Evolutionary conservation across 2,888 invertebrate species (phyloP), one percentile per base, ranked within the genome.

Genomic region (Lissocephala sabroskyi): DNA sequence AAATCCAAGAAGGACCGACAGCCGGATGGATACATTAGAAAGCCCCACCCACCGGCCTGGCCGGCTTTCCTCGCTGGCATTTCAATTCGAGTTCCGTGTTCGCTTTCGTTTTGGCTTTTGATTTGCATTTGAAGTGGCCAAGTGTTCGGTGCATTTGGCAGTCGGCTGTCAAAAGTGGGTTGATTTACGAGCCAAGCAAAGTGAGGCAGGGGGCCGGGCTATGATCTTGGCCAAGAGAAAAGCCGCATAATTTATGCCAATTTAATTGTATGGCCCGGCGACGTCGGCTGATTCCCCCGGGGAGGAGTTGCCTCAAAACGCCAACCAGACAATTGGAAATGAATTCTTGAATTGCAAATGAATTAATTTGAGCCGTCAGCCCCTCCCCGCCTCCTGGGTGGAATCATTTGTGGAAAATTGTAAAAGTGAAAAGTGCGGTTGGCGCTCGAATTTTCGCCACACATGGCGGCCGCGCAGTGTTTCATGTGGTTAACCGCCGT

Each of bases 171-270:
- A 63, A 59, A 57, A 50, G 47, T 41, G 49, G n/a, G 45, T 58
- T 70, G 68, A 70, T 70, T 70, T 70, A 70, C 62, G 65, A 45
- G 41, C 5, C 11, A 32, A 7, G 10, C 9, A 10, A 16, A 14
- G 14, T 7, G 16, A 10, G 35, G 13, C 9, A 35, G 14, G 35
- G 35, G 17, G 30, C 35, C 14, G 35, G 23, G 23, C n/a, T 46
- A 45, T 51, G 56, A 56, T 51, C 56, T 42, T n/a, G 42, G 42
- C 46, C 17, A 19, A n/a, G 10, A 28, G 26, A 39, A 39, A 46
- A 57, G 47, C 53, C 58, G 61, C 62, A 57, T 77, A 79, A 79
- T 79, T 71, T 68, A 77, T 75, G 71, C 66, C 68, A 75, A 77
- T 68, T 67, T 64, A 77, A 79, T 73, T 71, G 73, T 68, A 64